Percentiles rank a stretch among this genome's conserved stretches.
Conservation (phyloP, 2,888 invertebrate genomes). For the Galerucella pusilla region DNA sequence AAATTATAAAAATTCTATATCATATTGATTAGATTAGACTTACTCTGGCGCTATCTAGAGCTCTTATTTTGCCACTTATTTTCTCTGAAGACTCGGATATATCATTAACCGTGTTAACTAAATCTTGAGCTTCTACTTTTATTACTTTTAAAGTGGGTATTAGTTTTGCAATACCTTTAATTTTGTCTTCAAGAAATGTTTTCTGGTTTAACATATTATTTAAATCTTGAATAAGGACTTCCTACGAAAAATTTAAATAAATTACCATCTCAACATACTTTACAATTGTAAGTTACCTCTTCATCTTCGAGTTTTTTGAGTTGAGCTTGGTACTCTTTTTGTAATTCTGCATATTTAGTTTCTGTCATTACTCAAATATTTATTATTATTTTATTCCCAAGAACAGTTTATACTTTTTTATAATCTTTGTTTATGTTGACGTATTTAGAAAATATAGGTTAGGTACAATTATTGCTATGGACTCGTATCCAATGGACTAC, state of each 20-base stretch:
- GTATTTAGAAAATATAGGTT: constrained; percentile 8
- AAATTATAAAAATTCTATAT: constrained; percentile 8
- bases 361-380: constrained; percentile 21
- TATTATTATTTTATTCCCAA: neutral
- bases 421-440: constrained; percentile 8
- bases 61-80: constrained; percentile 95
- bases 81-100: constrained; percentile 91
- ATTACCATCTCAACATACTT: constrained; percentile 5
- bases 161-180: constrained; percentile 83
- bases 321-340: constrained; percentile 70
- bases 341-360: constrained; percentile 53
- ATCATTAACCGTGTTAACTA: constrained; percentile 86
- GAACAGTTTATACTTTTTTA: no score
- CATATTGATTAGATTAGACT: constrained; percentile 51
- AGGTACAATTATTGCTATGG: neutral
- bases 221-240: constrained; percentile 76
- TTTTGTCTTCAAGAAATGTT: constrained; percentile 81
- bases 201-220: constrained; percentile 79
- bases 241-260: constrained; percentile 65
- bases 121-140: constrained; percentile 80
- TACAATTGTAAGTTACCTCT: constrained; percentile 57
- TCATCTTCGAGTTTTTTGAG: constrained; percentile 70
- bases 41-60: constrained; percentile 92
- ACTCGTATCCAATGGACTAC: no score
- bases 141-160: constrained; percentile 83